Percentiles rank a stretch among this genome's conserved stretches.
These are phyloP conservation scores for Rhodinocichla rosea DNA, from an alignment of 2,113 vertebrate genomes.

Conservation along the genomic window DNA sequence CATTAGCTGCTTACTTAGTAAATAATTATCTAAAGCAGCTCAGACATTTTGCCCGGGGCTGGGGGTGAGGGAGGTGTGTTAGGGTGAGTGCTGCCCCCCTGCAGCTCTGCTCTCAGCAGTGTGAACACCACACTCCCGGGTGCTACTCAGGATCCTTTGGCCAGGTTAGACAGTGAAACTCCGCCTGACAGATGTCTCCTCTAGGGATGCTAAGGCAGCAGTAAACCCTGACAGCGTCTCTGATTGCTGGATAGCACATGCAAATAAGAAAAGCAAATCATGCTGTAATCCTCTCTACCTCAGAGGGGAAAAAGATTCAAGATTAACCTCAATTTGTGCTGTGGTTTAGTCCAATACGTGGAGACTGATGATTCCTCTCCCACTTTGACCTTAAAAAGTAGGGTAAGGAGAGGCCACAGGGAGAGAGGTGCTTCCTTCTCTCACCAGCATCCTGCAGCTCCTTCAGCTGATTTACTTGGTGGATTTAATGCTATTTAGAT, in stretches of 20 bases:
- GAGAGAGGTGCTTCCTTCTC: background rate
- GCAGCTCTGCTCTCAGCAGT: background rate
- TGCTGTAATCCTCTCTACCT: background rate
- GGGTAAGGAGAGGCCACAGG: background rate
- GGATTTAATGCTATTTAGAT: background rate
- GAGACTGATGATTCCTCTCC: background rate
- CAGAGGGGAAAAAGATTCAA: background rate
- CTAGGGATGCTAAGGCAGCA: background rate
- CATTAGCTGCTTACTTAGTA: background rate
- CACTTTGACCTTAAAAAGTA: background rate
- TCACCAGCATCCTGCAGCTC: background rate
- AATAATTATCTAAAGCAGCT: background rate
- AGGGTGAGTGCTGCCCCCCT: rapidly evolving
- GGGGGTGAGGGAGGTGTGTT: background rate
- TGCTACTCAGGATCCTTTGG: rapidly evolving
- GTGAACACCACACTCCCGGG: rapidly evolving
- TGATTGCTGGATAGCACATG: background rate
- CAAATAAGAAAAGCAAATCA: background rate
- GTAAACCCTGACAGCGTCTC: background rate
- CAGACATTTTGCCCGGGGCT: background rate
- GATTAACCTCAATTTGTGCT: background rate
- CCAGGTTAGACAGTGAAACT: background rate
- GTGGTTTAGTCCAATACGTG: background rate
- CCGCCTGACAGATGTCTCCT: background rate
- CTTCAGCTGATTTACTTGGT: background rate